These are phyloP conservation scores for Drosophila cognata DNA, from an alignment of 2,888 invertebrate genomes.

Conservation along the genomic window DNA sequence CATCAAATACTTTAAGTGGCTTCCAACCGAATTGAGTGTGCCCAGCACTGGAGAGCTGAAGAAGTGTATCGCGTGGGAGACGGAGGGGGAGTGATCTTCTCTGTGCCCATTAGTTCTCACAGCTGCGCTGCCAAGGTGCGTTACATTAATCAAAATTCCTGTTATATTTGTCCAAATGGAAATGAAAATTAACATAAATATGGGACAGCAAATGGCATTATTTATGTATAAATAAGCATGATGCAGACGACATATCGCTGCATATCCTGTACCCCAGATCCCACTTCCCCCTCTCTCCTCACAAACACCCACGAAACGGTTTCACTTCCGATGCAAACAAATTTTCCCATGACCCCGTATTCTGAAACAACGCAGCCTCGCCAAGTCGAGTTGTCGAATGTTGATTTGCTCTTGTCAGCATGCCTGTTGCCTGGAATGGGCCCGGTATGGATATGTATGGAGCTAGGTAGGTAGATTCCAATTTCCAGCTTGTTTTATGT, in stretches of 20 bases:
- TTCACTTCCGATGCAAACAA: constrained; percentile 72
- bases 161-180: constrained; percentile 61
- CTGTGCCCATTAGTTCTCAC: constrained; percentile 33
- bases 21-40: constrained; percentile 45
- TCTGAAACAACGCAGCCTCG: constrained; percentile 12
- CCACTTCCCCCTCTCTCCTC: neutral
- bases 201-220: constrained; percentile 41
- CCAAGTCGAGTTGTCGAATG: constrained; percentile 43
- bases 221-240: constrained; percentile 53
- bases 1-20: constrained; percentile 75
- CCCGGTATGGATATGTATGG: constrained; percentile 12
- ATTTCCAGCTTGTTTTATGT: constrained; percentile 56
- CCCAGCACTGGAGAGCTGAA: constrained; percentile 23
- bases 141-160: constrained; percentile 76
- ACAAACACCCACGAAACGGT: constrained; percentile 55
- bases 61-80: neutral
- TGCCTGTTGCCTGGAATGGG: constrained; percentile 13
- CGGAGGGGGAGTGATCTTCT: constrained; percentile 6
- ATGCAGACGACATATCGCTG: constrained; percentile 26
- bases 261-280: constrained; percentile 61
- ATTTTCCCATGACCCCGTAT: constrained; percentile 73
- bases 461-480: constrained; percentile 33
- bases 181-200: constrained; percentile 75
- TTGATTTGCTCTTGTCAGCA: constrained; percentile 72
- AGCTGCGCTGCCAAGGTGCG: constrained; percentile 72